Evolutionary conservation across 2,888 invertebrate genomes (phyloP).

Genomic region (Xylota segnis): DNA sequence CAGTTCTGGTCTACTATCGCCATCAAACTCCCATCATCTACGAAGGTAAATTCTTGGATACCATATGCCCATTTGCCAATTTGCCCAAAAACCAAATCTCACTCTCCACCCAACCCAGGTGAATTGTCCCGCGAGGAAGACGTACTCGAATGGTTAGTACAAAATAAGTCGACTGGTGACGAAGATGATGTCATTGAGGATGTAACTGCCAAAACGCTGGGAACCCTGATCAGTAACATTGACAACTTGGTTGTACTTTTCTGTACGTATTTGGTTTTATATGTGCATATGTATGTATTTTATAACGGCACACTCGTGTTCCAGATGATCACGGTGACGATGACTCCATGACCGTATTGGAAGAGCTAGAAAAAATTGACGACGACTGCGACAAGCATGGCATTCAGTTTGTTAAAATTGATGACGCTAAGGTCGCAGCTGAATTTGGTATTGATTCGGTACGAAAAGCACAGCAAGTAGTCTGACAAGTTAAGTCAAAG

Average conservation of each 20-base stretch:
- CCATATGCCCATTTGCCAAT: too few relatives aligned
- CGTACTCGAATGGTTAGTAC: constrained; percentile 96
- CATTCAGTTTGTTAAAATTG: constrained; percentile 97
- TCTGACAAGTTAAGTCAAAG: background rate
- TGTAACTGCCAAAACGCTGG: constrained; percentile 94
- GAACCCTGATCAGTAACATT: constrained; percentile 94
- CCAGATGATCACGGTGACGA: constrained; percentile 96
- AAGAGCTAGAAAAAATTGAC: constrained; percentile 96
- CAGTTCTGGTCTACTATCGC: constrained; percentile 96
- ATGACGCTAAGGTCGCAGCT: constrained; percentile 92
- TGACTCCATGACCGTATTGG: constrained; percentile 93
- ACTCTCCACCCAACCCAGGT: constrained; percentile 85
- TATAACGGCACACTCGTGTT: constrained; percentile 43
- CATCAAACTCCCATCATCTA: constrained; percentile 97
- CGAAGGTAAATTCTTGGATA: constrained; percentile 88
- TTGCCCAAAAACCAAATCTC: constrained; percentile 66
- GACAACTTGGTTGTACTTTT: constrained; percentile 96
- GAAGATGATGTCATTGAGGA: constrained; percentile 98
- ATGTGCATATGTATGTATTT: background rate
- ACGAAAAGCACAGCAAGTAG: constrained; percentile 61
- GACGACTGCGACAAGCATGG: constrained; percentile 96
- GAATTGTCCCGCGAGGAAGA: constrained; percentile 96
- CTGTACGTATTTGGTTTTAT: constrained; percentile 87
- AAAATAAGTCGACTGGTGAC: constrained; percentile 96
- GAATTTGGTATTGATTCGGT: constrained; percentile 93